Percentiles rank a stretch among this genome's conserved stretches.
These are phyloP conservation scores for Chondrilla cf. caribensis DNA, from an alignment of 37 sponge, comb jelly and placozoan genomes.

Conservation along the genomic window DNA sequence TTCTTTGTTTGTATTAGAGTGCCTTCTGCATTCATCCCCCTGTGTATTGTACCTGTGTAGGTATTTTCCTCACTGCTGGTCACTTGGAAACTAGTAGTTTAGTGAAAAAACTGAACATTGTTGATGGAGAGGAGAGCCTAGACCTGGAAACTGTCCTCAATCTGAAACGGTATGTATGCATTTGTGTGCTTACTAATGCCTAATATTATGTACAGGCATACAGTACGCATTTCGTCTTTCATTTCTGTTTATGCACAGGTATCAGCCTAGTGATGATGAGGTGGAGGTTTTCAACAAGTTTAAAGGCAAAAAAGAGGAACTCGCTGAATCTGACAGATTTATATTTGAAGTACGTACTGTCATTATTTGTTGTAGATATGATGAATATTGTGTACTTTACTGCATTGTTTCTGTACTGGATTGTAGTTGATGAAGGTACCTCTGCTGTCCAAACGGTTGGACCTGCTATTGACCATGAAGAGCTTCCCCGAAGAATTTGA, in stretches of 20 bases:
- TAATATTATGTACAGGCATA: slow-evolving; percentile 14
- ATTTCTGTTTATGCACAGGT: slow-evolving; percentile 35
- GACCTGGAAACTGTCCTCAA: slow-evolving; percentile 65
- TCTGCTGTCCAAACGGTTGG: slow-evolving; percentile 51
- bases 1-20: no score
- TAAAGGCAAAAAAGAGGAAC: slow-evolving; percentile 43
- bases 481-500: slow-evolving; percentile 77
- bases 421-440: slow-evolving; percentile 69
- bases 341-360: slow-evolving; percentile 19
- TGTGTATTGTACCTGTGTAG: background rate
- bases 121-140: slow-evolving; percentile 23
- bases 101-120: slow-evolving; percentile 42
- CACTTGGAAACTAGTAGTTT: slow-evolving; percentile 18
- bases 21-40: no score
- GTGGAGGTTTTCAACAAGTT: slow-evolving; percentile 74
- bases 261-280: slow-evolving; percentile 80
- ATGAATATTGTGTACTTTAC: background rate
- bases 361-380: background rate
- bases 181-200: background rate
- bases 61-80: slow-evolving; percentile 50
- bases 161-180: slow-evolving; percentile 79
- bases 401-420: no score
- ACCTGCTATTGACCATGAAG: slow-evolving; percentile 64
- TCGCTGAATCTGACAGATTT: slow-evolving; percentile 60
- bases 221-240: background rate